Evolutionary conservation across 2,113 vertebrate species (phyloP).

Genomic region (Phycodurus eques): DNA sequence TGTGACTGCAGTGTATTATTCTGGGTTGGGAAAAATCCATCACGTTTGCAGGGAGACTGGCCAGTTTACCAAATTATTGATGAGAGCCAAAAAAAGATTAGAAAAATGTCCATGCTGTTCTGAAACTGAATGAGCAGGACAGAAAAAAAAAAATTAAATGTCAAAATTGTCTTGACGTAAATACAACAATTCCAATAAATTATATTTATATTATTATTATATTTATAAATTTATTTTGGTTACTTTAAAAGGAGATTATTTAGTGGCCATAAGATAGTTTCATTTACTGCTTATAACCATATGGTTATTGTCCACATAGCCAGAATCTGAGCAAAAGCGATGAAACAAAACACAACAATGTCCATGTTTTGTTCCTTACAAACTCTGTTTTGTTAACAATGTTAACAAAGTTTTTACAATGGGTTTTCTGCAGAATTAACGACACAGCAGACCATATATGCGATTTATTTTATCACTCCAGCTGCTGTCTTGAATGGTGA

Average conservation of each 20-base stretch:
- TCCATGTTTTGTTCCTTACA: background rate
- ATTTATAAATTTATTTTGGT: no score
- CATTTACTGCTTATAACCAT: background rate
- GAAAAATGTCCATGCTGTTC: background rate
- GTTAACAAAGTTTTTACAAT: no score
- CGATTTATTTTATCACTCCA: background rate
- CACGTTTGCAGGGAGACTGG: background rate
- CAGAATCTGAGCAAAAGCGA: background rate
- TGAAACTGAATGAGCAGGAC: background rate
- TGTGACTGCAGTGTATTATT: background rate
- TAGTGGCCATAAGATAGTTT: no score
- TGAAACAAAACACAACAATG: background rate
- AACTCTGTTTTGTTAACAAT: background rate
- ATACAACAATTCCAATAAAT: background rate
- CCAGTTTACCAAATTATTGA: constrained; percentile 2
- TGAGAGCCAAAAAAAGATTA: constrained; percentile 6
- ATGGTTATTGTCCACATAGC: background rate
- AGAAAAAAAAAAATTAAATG: background rate
- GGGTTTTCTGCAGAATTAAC: background rate
- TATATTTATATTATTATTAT: no score
- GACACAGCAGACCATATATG: background rate
- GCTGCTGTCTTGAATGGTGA: constrained; percentile 2
- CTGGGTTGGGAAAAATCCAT: constrained; percentile 3
- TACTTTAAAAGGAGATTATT: no score
- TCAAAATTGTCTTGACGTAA: background rate